Evolutionary conservation across 2,888 invertebrate genomes (phyloP).

Genomic region (Agriopis marginaria): DNA sequence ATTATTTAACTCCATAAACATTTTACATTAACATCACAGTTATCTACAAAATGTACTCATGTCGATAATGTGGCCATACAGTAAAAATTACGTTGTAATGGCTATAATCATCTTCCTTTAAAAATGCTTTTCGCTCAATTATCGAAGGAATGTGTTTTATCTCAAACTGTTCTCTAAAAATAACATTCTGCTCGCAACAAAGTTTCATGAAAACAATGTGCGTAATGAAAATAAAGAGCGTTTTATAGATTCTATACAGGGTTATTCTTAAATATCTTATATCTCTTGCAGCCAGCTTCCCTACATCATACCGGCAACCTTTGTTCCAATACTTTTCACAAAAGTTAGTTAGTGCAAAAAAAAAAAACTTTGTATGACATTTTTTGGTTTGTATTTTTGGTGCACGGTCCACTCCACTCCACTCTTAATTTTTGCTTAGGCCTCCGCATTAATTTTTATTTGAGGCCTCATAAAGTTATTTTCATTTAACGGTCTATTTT

Average conservation of each 20-base stretch:
- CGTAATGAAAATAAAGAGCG: slow-evolving; percentile 5
- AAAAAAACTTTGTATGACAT: too few relatives aligned
- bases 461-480: too few relatives aligned
- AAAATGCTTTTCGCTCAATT: not conserved
- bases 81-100: not conserved
- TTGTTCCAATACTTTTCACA: too few relatives aligned
- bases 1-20: not conserved
- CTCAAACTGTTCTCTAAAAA: slow-evolving; percentile 9
- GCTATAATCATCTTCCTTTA: not conserved
- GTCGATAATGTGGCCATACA: not conserved
- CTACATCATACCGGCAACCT: too few relatives aligned
- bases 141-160: not conserved
- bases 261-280: too few relatives aligned
- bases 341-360: too few relatives aligned
- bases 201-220: slow-evolving; percentile 6
- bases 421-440: too few relatives aligned
- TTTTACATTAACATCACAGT: not conserved
- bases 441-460: too few relatives aligned
- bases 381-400: too few relatives aligned
- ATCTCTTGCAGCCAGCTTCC: too few relatives aligned
- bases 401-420: too few relatives aligned
- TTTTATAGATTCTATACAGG: slow-evolving; percentile 12
- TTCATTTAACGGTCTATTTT: too few relatives aligned
- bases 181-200: slow-evolving; percentile 11
- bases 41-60: not conserved